Conservation (phyloP, 2,888 invertebrate genomes). For the Rhagophthalmus giganteus region DNA sequence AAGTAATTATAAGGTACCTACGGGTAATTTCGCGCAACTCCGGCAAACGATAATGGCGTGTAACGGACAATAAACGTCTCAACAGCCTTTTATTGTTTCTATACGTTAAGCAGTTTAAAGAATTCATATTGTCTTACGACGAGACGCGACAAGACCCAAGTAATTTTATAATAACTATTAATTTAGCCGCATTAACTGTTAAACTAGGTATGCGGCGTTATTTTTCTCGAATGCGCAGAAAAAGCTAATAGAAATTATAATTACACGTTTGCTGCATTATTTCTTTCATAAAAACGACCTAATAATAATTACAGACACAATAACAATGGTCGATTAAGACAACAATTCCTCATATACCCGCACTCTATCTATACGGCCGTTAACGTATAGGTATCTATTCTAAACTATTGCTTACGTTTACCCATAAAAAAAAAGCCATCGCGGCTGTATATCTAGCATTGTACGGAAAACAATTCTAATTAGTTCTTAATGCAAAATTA, state of each 20-base stretch:
- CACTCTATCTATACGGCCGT: background rate
- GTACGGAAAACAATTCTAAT: conserved; percentile 9
- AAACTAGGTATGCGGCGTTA: background rate
- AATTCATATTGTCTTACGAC: too few relatives aligned
- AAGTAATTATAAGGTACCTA: too few relatives aligned
- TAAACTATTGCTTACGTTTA: background rate
- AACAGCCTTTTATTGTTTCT: too few relatives aligned
- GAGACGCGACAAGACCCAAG: too few relatives aligned
- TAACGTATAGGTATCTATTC: conserved; percentile 2
- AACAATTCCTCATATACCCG: conserved; percentile 9
- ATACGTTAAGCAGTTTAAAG: too few relatives aligned
- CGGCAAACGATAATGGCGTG: too few relatives aligned
- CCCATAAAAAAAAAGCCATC: too few relatives aligned
- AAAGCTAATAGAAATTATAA: conserved; percentile 17
- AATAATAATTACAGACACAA: conserved; percentile 16
- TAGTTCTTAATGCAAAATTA: conserved; percentile 7
- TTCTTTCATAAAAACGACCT: conserved; percentile 15
- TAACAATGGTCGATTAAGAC: conserved; percentile 23
- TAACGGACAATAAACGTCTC: too few relatives aligned
- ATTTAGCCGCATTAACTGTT: background rate
- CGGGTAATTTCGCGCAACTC: too few relatives aligned
- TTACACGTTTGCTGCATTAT: conserved; percentile 11
- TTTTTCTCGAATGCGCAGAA: background rate
- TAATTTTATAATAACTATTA: background rate
- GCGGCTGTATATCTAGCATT: background rate